Conservation (phyloP, 2,113 vertebrate species). For the Apus apus region DNA sequence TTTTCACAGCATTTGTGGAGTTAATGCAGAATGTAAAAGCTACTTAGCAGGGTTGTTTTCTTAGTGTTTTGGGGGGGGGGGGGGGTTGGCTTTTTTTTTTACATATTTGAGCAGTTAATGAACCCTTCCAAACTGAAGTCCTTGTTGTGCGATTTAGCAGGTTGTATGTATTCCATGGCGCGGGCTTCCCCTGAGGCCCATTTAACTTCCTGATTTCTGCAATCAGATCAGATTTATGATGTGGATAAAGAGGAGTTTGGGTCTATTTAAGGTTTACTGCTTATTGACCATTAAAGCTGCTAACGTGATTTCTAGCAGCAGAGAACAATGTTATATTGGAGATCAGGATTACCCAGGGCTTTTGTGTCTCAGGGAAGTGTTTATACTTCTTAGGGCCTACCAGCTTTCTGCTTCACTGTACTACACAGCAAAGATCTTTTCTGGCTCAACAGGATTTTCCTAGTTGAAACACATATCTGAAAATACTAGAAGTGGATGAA, state of each 20-base stretch:
- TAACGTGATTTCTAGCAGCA: constrained; percentile 10
- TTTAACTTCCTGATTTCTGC: neutral
- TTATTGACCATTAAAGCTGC: constrained; percentile 15
- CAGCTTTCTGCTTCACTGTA: neutral
- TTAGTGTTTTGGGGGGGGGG: neutral
- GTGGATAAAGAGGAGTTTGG: constrained; percentile 6
- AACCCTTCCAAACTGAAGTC: neutral
- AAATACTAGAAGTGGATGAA: neutral
- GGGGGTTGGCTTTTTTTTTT: rapidly evolving
- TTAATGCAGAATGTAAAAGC: neutral
- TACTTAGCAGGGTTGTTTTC: neutral
- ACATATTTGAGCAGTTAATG: neutral
- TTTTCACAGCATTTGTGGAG: neutral
- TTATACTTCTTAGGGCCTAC: neutral
- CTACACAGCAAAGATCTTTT: neutral
- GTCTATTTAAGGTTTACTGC: constrained; percentile 13
- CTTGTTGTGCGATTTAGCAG: neutral
- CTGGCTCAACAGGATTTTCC: neutral
- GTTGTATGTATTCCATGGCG: neutral
- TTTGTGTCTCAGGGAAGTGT: neutral
- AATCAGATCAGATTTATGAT: constrained; percentile 2
- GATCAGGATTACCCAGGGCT: neutral
- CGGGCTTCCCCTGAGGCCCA: neutral
- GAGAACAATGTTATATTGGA: constrained; percentile 9
- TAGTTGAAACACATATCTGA: neutral